These are phyloP conservation scores for Leptinotarsa undecemlineata DNA, from an alignment of 1,140 invertebrate species.

Conservation along the genomic window DNA sequence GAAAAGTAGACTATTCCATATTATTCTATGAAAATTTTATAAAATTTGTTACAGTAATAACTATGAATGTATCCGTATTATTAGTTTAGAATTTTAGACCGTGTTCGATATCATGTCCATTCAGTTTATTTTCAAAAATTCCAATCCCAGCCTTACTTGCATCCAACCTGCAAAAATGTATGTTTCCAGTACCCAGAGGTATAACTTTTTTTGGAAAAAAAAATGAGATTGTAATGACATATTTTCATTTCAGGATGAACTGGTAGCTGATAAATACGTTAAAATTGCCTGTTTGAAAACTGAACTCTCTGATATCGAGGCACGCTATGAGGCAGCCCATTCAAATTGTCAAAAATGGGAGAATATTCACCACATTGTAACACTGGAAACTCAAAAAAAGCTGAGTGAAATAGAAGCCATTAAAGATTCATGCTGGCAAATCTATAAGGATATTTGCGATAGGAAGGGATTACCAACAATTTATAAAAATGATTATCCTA, in stretches of 20 bases:
- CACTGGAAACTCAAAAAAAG: neutral
- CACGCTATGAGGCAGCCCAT: conserved; percentile 30
- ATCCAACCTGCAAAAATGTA: neutral
- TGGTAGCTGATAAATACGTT: conserved; percentile 6
- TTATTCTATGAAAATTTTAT: too few species aligned
- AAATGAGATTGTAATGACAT: neutral
- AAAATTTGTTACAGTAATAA: too few species aligned
- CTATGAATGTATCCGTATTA: too few species aligned
- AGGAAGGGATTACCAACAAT: conserved; percentile 30
- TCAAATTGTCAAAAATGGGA: conserved; percentile 32
- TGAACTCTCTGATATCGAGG: conserved; percentile 20
- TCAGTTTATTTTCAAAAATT: too few species aligned
- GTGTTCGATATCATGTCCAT: too few species aligned
- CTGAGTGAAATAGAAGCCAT: conserved; percentile 15
- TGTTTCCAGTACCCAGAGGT: neutral
- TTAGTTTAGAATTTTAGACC: too few species aligned
- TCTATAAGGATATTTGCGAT: conserved; percentile 35
- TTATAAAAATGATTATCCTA: conserved; percentile 22
- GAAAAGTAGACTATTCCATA: too few species aligned
- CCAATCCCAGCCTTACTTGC: too few species aligned
- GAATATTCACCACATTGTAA: conserved; percentile 22
- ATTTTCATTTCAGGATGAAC: conserved; percentile 10
- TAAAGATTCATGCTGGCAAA: conserved; percentile 25
- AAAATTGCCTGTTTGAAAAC: conserved; percentile 30
- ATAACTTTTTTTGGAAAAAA: neutral